Evolutionary conservation across 1,140 invertebrate genomes (phyloP).

Genomic region (Nymphalis io): DNA sequence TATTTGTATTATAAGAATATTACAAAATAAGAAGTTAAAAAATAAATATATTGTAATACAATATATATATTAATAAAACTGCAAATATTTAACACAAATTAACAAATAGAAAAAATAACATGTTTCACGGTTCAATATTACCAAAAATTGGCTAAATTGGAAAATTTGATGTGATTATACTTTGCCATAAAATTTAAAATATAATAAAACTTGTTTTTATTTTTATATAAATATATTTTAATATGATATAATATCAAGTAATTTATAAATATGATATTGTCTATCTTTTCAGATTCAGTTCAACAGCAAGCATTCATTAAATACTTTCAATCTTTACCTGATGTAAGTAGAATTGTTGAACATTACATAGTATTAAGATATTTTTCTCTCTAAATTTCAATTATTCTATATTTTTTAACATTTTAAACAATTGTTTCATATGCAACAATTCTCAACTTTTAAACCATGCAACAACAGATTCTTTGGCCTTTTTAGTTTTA

Average conservation of each 20-base stretch:
- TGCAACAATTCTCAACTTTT: constrained; percentile 34
- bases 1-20: no score
- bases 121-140: no score
- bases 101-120: no score
- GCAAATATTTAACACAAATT: no score
- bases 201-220: no score
- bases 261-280: background rate
- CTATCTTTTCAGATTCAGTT: constrained; percentile 80
- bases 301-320: constrained; percentile 82
- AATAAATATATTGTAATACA: no score
- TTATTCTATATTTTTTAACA: background rate
- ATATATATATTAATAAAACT: no score
- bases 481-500: constrained; percentile 80
- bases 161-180: no score
- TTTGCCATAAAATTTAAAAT: no score
- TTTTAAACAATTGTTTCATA: background rate
- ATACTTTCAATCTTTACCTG: constrained; percentile 82
- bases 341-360: constrained; percentile 74
- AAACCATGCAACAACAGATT: constrained; percentile 78
- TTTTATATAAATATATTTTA: background rate
- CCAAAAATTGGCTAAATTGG: no score
- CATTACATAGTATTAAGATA: constrained; percentile 10
- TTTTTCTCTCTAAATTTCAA: constrained; percentile 40
- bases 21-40: no score
- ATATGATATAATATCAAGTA: background rate